Conservation (phyloP, 2,888 invertebrate genomes). For the Axea sp. region DNA sequence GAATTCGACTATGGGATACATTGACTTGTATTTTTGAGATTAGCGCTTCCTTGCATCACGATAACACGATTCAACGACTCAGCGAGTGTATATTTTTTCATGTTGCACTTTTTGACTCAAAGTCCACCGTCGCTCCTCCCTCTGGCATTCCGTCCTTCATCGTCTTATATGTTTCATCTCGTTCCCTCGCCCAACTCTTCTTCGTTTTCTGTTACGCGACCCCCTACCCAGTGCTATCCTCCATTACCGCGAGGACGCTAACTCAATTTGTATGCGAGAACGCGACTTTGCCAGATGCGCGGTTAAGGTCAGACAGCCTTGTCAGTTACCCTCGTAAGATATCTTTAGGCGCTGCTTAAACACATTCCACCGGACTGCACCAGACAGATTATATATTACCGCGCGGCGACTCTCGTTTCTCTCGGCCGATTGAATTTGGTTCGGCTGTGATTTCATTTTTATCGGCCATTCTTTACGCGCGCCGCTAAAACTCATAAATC, state of each 20-base stretch:
- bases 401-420: slow-evolving; percentile 48
- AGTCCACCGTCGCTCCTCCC: slow-evolving; percentile 52
- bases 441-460: slow-evolving; percentile 48
- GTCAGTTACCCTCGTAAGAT: slow-evolving; percentile 67
- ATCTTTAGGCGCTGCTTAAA: slow-evolving; percentile 68
- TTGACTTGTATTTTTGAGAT: slow-evolving; percentile 37
- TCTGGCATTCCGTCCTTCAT: slow-evolving; percentile 20
- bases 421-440: slow-evolving; percentile 52
- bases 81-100: slow-evolving; percentile 17
- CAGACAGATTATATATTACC: slow-evolving; percentile 62
- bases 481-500: slow-evolving; percentile 31
- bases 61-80: too few species aligned
- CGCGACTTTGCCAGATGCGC: slow-evolving; percentile 74
- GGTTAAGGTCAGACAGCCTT: slow-evolving; percentile 73
- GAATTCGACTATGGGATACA: too few species aligned
- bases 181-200: slow-evolving; percentile 8
- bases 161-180: slow-evolving; percentile 11
- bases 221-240: slow-evolving; percentile 58
- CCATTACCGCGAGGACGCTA: slow-evolving; percentile 74
- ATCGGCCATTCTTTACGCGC: slow-evolving; percentile 33
- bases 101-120: slow-evolving; percentile 42
- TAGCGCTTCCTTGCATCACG: slow-evolving; percentile 37
- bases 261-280: slow-evolving; percentile 77
- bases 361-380: slow-evolving; percentile 66
- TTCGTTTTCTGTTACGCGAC: slow-evolving; percentile 36